These are phyloP conservation scores for Pantherophis vulpinus DNA, from an alignment of 2,797 vertebrate species.

Conservation along the genomic window DNA sequence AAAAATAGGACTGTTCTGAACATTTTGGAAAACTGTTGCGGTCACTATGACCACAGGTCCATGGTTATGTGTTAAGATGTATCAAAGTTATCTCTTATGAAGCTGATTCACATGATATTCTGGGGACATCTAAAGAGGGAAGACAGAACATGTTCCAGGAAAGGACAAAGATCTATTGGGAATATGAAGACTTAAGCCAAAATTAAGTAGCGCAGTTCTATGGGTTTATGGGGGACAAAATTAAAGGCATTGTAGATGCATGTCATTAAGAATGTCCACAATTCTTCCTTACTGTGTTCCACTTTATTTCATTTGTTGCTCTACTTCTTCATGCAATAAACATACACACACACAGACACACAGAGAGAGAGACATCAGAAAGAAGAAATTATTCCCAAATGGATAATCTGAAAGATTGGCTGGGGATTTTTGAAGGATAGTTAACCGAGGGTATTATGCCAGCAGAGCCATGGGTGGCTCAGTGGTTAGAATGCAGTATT, in stretches of 20 bases:
- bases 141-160: too few relatives aligned
- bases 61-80: neutral
- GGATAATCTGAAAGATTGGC: neutral
- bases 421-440: neutral
- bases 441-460: neutral
- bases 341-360: neutral
- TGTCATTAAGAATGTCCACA: neutral
- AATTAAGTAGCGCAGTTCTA: neutral
- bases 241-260: neutral
- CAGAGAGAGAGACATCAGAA: too few relatives aligned
- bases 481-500: too few relatives aligned
- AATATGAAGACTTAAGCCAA: neutral
- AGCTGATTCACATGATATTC: neutral
- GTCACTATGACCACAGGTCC: too few relatives aligned
- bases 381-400: neutral
- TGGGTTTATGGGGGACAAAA: neutral
- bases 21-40: too few relatives aligned
- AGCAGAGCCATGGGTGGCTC: too few relatives aligned
- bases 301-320: neutral
- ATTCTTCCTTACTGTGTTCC: neutral
- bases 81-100: conserved; percentile 1
- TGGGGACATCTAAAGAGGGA: neutral
- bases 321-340: neutral
- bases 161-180: neutral
- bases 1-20: too few relatives aligned